Conservation (phyloP, 2,113 vertebrate species). For the Proterorhinus semilunaris region DNA sequence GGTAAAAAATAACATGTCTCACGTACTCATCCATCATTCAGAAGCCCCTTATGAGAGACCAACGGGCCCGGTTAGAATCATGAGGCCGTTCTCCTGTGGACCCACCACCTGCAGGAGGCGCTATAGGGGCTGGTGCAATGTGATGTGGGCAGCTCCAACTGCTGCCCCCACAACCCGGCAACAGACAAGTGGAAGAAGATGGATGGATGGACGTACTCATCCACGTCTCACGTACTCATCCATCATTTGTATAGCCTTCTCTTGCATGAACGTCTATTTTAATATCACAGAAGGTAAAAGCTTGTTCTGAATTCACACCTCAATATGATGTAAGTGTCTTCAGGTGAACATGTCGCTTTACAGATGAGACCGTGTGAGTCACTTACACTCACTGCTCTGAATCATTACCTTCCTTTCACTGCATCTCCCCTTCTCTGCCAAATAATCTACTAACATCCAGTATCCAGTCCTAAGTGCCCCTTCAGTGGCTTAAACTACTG, state of each 20-base stretch:
- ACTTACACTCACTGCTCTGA: conserved; percentile 2
- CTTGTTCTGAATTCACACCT: neutral
- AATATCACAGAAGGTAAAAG: neutral
- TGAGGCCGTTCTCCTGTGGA: no score
- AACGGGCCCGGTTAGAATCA: no score
- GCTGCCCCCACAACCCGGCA: no score
- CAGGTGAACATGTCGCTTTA: neutral
- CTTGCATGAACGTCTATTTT: neutral
- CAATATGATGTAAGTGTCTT: neutral
- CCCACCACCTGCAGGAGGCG: no score
- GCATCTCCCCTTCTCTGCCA: neutral
- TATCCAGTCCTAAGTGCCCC: no score
- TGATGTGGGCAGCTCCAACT: no score
- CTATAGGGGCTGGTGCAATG: no score
- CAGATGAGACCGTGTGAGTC: neutral
- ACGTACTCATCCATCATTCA: neutral
- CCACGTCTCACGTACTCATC: neutral
- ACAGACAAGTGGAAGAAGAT: no score
- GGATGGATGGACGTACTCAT: no score
- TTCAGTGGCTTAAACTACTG: no score
- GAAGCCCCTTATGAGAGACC: no score
- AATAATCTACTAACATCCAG: neutral
- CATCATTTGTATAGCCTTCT: neutral
- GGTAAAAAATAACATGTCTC: neutral
- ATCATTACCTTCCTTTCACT: neutral